Percentiles rank a stretch among this genome's conserved stretches.
Conservation (phyloP, 2,888 invertebrate species). For the Zootermopsis nevadensis region DNA sequence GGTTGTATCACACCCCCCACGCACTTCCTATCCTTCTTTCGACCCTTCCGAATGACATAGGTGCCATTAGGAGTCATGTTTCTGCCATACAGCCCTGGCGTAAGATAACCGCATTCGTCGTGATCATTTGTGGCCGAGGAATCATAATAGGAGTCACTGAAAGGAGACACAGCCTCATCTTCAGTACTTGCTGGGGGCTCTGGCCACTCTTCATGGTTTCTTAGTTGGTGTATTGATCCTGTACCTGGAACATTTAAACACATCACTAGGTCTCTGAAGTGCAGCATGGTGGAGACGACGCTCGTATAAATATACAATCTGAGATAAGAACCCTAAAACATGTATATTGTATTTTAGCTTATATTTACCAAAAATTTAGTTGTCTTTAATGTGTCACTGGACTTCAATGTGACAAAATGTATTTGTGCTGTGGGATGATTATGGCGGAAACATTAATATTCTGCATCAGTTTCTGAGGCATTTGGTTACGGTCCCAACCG, state of each 20-base stretch:
- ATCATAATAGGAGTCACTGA: slow-evolving; percentile 70
- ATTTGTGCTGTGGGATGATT: too few relatives aligned
- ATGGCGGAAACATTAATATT: too few relatives aligned
- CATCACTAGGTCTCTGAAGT: too few relatives aligned
- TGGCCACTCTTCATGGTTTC: slow-evolving; percentile 80
- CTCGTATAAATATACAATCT: too few relatives aligned
- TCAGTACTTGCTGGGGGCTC: slow-evolving; percentile 78
- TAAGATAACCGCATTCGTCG: slow-evolving; percentile 51
- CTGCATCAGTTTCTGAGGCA: too few relatives aligned
- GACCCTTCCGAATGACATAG: slow-evolving; percentile 83
- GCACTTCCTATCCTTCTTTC: slow-evolving; percentile 73
- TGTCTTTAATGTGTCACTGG: too few relatives aligned
- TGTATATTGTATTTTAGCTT: too few relatives aligned
- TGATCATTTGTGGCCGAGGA: slow-evolving; percentile 54
- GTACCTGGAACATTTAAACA: slow-evolving; percentile 67
- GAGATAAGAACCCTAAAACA: too few relatives aligned
- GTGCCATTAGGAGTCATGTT: slow-evolving; percentile 76
- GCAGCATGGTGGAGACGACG: too few relatives aligned
- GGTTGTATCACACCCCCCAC: slow-evolving; percentile 70
- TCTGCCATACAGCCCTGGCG: slow-evolving; percentile 59
- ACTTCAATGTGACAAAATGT: too few relatives aligned
- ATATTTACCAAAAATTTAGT: too few relatives aligned
- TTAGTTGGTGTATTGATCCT: slow-evolving; percentile 72
- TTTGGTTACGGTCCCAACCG: too few relatives aligned
- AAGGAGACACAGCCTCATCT: slow-evolving; percentile 76